phyloP scores from a whole-genome alignment of 2,113 vertebrate genomes.

The Nibea coibor region DNA sequence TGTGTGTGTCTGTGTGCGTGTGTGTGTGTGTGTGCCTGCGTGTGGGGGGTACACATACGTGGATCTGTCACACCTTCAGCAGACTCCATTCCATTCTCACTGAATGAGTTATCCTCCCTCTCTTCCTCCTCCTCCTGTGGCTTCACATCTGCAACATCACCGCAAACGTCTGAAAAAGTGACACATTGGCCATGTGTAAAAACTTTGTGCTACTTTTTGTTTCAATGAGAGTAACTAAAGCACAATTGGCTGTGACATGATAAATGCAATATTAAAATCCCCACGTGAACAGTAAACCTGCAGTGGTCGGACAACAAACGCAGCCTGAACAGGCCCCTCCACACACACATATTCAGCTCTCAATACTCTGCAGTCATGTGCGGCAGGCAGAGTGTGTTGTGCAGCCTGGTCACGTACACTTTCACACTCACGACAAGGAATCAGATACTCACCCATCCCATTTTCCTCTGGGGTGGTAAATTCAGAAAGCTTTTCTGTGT shows the following conservation, averaged over 20 bases:
- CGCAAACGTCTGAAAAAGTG: constrained; percentile 54
- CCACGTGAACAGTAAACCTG: neutral
- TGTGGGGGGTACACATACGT: constrained; percentile 44
- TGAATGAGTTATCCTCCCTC: constrained; percentile 36
- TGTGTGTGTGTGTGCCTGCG: constrained; percentile 13
- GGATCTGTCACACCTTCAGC: constrained; percentile 44
- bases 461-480: constrained; percentile 44
- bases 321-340: constrained; percentile 1
- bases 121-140: constrained; percentile 62
- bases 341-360: neutral
- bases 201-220: constrained; percentile 1
- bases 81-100: constrained; percentile 56
- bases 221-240: neutral
- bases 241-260: neutral
- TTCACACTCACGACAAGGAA: neutral
- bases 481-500: constrained; percentile 53
- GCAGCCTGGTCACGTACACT: constrained; percentile 2
- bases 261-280: neutral
- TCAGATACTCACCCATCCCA: constrained; percentile 69
- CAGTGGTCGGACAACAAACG: neutral
- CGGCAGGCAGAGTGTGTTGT: neutral
- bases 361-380: neutral
- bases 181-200: constrained; percentile 4
- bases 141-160: constrained; percentile 59
- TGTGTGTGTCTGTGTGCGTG: constrained; percentile 23